These are phyloP conservation scores for Vulpes lagopus DNA, from an alignment of 2,113 vertebrate genomes.

Conservation along the genomic window DNA sequence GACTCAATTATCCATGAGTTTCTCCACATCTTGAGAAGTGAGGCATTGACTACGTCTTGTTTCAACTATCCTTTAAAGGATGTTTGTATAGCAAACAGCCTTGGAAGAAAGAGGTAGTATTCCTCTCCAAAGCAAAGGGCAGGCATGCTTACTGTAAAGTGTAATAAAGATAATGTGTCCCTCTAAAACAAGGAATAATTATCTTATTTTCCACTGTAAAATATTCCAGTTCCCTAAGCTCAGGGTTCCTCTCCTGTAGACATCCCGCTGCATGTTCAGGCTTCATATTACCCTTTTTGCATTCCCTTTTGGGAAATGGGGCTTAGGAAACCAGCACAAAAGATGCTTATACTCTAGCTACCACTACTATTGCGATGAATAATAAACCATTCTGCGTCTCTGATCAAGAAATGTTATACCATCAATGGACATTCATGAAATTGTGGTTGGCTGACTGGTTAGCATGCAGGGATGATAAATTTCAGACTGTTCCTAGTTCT, in stretches of 20 bases:
- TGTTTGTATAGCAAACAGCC: neutral
- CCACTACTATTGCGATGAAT: neutral
- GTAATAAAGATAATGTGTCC: neutral
- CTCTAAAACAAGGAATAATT: neutral
- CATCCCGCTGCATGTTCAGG: neutral
- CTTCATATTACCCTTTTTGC: neutral
- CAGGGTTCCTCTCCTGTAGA: neutral
- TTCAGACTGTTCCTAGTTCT: neutral
- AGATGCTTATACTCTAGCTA: neutral
- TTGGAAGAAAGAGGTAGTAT: neutral
- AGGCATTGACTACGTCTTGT: neutral
- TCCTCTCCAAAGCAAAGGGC: neutral
- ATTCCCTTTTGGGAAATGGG: neutral
- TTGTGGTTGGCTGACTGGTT: neutral
- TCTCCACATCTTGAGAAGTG: neutral
- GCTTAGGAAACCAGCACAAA: neutral
- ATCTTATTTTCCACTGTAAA: neutral
- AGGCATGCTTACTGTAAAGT: neutral
- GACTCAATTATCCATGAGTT: neutral
- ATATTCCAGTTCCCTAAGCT: neutral
- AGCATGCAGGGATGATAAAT: neutral
- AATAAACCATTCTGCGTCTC: neutral
- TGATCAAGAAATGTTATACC: neutral
- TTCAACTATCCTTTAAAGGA: neutral
- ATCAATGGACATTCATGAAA: neutral